Conservation (phyloP, 1,140 invertebrate genomes). For the Archivesica marissinica region DNA sequence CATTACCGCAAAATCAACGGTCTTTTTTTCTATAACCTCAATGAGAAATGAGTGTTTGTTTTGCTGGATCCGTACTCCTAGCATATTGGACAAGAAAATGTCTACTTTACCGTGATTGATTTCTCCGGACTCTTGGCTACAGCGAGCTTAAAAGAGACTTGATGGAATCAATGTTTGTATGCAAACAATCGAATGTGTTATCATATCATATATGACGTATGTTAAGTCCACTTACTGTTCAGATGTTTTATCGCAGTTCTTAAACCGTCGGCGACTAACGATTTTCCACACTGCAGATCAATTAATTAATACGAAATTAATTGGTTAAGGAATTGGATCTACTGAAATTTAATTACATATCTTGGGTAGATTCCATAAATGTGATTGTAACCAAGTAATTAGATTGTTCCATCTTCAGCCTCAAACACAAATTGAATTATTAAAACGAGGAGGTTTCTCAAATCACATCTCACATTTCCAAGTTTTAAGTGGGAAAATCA, state of each 20-base stretch:
- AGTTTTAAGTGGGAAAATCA: not conserved
- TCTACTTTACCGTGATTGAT: conserved; percentile 25
- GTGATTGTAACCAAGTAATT: conserved; percentile 25
- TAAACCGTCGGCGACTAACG: too few species aligned
- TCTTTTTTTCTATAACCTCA: not conserved
- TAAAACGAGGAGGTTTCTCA: conserved; percentile 23
- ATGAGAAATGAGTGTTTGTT: conserved; percentile 24
- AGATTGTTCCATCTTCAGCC: conserved; percentile 29
- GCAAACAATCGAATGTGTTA: not conserved
- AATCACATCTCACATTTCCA: not conserved
- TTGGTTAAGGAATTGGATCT: conserved; percentile 3
- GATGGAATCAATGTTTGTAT: conserved; percentile 4
- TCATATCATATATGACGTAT: not conserved
- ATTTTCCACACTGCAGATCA: not conserved
- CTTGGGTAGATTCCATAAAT: conserved; percentile 16
- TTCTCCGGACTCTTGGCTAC: not conserved
- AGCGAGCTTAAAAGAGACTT: not conserved
- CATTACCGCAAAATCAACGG: not conserved
- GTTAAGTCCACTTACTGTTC: not conserved
- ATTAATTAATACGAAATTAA: conserved; percentile 8
- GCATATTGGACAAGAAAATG: conserved; percentile 2
- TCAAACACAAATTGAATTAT: not conserved
- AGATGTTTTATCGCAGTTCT: not conserved
- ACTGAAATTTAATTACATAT: conserved; percentile 12
- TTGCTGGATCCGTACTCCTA: not conserved